Evolutionary conservation across 2,113 vertebrate species (phyloP).

Genomic region (Callocephalon fimbriatum): DNA sequence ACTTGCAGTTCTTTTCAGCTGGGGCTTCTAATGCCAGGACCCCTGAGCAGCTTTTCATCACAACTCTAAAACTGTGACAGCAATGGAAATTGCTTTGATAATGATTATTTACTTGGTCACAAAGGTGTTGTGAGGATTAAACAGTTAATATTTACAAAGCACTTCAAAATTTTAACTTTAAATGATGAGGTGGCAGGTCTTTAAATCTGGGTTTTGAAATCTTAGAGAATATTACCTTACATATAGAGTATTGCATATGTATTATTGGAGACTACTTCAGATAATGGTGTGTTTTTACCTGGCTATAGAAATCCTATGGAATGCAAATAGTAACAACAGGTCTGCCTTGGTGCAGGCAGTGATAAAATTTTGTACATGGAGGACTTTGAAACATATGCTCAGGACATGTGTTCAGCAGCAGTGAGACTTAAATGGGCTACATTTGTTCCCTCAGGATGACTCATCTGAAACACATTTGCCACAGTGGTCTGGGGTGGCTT

Average conservation of each 20-base stretch:
- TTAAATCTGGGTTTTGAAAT: not conserved
- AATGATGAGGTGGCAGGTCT: not conserved
- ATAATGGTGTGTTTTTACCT: not conserved
- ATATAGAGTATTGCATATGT: not conserved
- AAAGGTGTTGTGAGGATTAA: not conserved
- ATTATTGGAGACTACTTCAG: not conserved
- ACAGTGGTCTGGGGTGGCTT: not conserved
- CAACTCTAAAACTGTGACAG: not conserved
- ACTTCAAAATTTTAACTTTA: not conserved
- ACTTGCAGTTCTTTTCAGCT: not conserved
- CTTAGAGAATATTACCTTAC: not conserved
- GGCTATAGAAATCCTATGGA: not conserved
- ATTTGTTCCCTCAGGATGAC: not conserved
- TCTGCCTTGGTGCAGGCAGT: not conserved
- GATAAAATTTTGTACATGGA: not conserved
- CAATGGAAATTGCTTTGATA: not conserved
- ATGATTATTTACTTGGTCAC: not conserved
- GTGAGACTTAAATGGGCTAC: not conserved
- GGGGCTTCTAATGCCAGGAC: not conserved
- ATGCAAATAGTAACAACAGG: not conserved
- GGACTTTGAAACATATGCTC: not conserved
- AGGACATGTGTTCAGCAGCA: not conserved
- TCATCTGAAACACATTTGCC: conserved; percentile 18
- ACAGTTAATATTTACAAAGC: not conserved
- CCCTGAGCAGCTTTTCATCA: not conserved